These are phyloP conservation scores for Pholis gunnellus DNA, from an alignment of 2,113 vertebrate genomes.

Conservation along the genomic window DNA sequence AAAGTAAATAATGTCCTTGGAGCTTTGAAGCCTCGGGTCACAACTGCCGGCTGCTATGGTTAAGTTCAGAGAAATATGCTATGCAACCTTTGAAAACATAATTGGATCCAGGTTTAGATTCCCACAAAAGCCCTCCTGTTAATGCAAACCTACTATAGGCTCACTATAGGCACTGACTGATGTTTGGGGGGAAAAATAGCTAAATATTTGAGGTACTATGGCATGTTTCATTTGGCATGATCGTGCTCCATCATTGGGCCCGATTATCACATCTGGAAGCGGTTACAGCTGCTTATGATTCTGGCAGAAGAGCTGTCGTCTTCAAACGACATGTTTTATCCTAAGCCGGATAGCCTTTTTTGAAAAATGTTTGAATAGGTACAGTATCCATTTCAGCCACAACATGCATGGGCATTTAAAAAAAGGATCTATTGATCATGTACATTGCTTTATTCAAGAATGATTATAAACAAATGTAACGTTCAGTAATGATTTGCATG, in stretches of 20 bases:
- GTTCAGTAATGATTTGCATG: neutral
- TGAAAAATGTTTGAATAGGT: conserved; percentile 6
- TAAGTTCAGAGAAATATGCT: conserved; percentile 55
- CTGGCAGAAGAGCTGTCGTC: conserved; percentile 56
- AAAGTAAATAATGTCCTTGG: conserved; percentile 42
- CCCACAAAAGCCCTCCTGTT: conserved; percentile 51
- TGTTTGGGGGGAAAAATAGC: conserved; percentile 17
- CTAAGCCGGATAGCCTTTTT: conserved; percentile 8
- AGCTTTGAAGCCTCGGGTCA: conserved; percentile 22
- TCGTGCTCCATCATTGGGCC: conserved; percentile 57
- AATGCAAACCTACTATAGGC: conserved; percentile 47
- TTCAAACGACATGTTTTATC: conserved; percentile 49
- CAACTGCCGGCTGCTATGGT: conserved; percentile 30
- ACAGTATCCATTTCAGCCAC: neutral
- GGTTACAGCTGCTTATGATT: conserved; percentile 63
- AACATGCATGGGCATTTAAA: neutral
- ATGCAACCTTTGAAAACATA: conserved; percentile 63
- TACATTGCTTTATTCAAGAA: neutral
- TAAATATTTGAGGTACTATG: conserved; percentile 46
- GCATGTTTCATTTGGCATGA: conserved; percentile 61
- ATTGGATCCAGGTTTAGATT: conserved; percentile 67
- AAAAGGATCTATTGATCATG: neutral
- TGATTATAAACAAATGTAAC: neutral
- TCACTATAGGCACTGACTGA: conserved; percentile 47
- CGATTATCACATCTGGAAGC: conserved; percentile 76